Conservation (phyloP, 2,113 vertebrate genomes). For the Empidonax traillii region DNA sequence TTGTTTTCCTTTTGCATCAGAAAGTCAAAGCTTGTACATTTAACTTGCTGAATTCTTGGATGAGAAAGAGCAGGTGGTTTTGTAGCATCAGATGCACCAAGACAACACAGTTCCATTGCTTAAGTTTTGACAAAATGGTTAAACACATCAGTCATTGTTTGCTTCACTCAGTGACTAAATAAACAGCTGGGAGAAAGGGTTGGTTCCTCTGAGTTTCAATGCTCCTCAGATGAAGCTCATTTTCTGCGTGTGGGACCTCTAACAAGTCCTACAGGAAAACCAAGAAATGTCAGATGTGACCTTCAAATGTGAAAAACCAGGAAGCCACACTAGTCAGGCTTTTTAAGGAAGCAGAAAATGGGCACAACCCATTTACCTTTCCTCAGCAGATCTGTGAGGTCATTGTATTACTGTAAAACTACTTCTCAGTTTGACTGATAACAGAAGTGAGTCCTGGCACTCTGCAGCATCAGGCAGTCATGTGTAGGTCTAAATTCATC, state of each 20-base stretch:
- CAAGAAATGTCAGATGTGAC: background rate
- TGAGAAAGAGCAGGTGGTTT: conserved; percentile 2
- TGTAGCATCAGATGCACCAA: background rate
- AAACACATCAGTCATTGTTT: background rate
- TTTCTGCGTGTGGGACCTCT: background rate
- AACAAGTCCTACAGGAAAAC: conserved; percentile 15
- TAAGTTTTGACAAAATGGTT: background rate
- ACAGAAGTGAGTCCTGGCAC: background rate
- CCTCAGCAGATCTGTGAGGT: conserved; percentile 16
- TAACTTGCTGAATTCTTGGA: background rate
- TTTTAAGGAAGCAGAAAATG: conserved; percentile 32
- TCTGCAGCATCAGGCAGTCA: background rate
- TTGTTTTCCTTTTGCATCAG: conserved; percentile 2
- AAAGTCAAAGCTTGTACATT: background rate
- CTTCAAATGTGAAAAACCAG: conserved; percentile 31
- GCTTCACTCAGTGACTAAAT: background rate
- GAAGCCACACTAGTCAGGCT: background rate
- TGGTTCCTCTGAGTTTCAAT: background rate
- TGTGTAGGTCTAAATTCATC: background rate
- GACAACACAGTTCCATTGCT: background rate
- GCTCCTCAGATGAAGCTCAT: background rate
- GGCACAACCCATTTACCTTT: conserved; percentile 9
- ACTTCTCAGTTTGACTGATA: background rate
- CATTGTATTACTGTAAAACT: background rate
- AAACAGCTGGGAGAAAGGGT: background rate